A percentile compares a stretch with the other conserved stretches of the same genome.
Conservation (phyloP, 2,888 invertebrate genomes). For the Noctua comes region DNA sequence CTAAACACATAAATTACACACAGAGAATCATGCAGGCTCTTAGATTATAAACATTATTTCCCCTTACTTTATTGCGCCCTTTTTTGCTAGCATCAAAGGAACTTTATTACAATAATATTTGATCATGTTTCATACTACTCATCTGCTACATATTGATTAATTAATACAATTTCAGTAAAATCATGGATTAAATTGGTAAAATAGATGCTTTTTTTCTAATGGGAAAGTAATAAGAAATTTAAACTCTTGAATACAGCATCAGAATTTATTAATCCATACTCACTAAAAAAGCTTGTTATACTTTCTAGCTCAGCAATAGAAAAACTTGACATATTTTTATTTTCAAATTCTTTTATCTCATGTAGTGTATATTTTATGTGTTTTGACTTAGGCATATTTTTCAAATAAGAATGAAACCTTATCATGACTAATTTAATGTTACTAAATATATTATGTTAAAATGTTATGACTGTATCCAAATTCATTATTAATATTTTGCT, state of each 20-base stretch:
- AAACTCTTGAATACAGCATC: neutral
- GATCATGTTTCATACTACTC: neutral
- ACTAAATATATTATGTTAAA: neutral
- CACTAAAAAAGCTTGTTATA: neutral
- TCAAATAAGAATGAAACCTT: neutral
- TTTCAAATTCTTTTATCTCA: neutral
- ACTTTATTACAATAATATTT: neutral
- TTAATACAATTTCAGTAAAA: neutral
- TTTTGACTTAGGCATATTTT: slow-evolving; percentile 2
- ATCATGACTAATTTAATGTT: neutral
- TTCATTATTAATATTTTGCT: neutral
- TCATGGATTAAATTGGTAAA: neutral
- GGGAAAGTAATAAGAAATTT: slow-evolving; percentile 2
- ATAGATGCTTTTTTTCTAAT: neutral
- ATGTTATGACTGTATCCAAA: neutral
- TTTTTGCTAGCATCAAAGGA: neutral
- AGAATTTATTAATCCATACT: neutral
- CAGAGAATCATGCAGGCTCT: neutral
- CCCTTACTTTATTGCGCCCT: neutral
- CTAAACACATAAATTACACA: neutral
- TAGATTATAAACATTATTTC: neutral
- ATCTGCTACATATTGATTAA: neutral
- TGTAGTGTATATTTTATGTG: neutral
- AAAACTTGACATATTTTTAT: neutral
- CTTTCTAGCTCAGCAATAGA: neutral